These are phyloP conservation scores for Gisinianus flammeolus DNA, from an alignment of 2,888 invertebrate genomes.

Conservation along the genomic window DNA sequence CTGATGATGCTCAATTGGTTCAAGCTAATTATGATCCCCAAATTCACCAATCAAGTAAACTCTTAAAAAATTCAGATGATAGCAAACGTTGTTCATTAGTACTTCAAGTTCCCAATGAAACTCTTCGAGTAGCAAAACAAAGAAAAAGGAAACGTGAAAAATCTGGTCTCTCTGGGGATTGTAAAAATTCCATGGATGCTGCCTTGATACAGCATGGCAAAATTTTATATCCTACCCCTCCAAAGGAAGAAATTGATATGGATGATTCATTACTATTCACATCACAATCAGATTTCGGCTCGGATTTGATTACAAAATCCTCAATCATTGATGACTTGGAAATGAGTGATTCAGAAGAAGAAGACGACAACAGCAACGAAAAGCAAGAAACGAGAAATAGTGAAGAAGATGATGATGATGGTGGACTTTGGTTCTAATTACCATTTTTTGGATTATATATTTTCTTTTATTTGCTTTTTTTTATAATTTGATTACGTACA, in stretches of 20 bases:
- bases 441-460: no score
- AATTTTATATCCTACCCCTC: not conserved
- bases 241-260: not conserved
- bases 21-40: constrained; percentile 95
- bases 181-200: not conserved
- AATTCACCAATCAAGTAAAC: constrained; percentile 84
- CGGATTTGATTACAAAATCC: not conserved
- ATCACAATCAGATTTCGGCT: not conserved
- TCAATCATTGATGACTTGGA: constrained; percentile 69
- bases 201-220: no score
- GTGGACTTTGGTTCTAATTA: constrained; percentile 8
- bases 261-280: not conserved
- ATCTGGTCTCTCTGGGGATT: constrained; percentile 82
- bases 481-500: no score
- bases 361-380: no score
- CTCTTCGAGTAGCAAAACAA: constrained; percentile 70
- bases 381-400: constrained; percentile 55
- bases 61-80: constrained; percentile 88
- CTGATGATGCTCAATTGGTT: constrained; percentile 76
- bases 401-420: constrained; percentile 31
- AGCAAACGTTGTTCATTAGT: constrained; percentile 78
- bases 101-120: constrained; percentile 79
- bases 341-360: constrained; percentile 79
- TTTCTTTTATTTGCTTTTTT: no score
- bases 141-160: constrained; percentile 69